Conservation (phyloP, 92 coral and sea anemone genomes). For the Epizoanthus scotinus region DNA sequence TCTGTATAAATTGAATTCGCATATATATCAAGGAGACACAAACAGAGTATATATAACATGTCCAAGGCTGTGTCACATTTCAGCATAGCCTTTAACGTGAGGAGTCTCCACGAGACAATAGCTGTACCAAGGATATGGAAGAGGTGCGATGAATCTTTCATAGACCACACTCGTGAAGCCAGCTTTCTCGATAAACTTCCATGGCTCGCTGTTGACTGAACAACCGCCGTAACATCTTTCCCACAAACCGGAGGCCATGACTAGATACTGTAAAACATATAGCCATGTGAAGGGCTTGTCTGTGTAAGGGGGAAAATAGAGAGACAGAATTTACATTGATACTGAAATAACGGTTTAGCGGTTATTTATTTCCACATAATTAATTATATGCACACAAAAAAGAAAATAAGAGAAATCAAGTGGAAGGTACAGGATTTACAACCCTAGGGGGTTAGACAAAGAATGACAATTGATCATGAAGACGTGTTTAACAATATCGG, state of each 20-base stretch:
- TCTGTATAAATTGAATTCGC: not conserved
- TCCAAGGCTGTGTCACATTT: not conserved
- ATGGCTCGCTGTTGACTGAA: constrained; percentile 31
- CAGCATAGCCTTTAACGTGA: constrained; percentile 34
- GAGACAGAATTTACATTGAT: too few relatives aligned
- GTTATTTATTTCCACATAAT: too few relatives aligned
- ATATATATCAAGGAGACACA: too few relatives aligned
- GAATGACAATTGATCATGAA: too few relatives aligned
- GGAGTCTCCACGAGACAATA: constrained; percentile 10
- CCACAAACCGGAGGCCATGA: constrained; percentile 32
- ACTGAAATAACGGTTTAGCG: too few relatives aligned
- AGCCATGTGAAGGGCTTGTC: constrained; percentile 34
- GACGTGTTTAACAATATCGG: too few relatives aligned
- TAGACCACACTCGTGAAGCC: constrained; percentile 20
- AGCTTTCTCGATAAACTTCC: constrained; percentile 32
- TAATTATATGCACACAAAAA: too few relatives aligned
- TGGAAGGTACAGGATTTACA: too few relatives aligned
- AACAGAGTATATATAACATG: too few relatives aligned
- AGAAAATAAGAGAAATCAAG: too few relatives aligned
- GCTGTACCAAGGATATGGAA: constrained; percentile 28
- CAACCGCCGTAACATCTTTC: constrained; percentile 30
- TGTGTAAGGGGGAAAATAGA: not conserved
- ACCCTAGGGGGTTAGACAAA: too few relatives aligned
- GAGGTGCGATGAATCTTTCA: constrained; percentile 16
- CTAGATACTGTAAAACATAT: constrained; percentile 20